These are phyloP conservation scores for Xanthia icteritia DNA, from an alignment of 2,888 invertebrate genomes.

Conservation along the genomic window DNA sequence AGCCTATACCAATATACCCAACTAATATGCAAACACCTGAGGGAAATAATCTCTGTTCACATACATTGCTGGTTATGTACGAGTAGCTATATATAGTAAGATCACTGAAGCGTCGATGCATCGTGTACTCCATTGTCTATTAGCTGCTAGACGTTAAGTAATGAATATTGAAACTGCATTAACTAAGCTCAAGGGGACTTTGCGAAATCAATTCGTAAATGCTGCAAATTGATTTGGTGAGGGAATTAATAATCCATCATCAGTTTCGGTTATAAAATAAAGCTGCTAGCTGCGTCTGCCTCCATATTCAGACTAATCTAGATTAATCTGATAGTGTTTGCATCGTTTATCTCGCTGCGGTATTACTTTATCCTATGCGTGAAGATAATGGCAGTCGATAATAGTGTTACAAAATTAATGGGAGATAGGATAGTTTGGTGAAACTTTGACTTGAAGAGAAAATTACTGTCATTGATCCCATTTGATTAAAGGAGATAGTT, in stretches of 20 bases:
- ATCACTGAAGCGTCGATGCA: conserved; percentile 56
- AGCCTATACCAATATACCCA: conserved; percentile 43
- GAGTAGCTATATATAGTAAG: conserved; percentile 18
- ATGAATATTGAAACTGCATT: conserved; percentile 71
- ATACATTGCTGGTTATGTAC: conserved; percentile 42
- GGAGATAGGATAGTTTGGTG: not conserved
- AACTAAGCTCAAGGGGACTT: conserved; percentile 60
- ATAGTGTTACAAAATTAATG: not conserved
- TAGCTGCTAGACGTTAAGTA: conserved; percentile 61
- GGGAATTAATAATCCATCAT: conserved; percentile 52
- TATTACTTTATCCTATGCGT: not conserved
- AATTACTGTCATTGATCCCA: not conserved
- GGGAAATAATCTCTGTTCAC: conserved; percentile 53
- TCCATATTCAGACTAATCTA: conserved; percentile 37
- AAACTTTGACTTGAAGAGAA: conserved; percentile 1
- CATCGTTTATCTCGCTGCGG: not conserved
- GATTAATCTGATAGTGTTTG: conserved; percentile 27
- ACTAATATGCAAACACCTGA: conserved; percentile 51
- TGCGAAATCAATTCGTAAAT: conserved; percentile 58
- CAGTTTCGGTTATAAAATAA: conserved; percentile 39
- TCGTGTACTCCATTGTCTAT: conserved; percentile 63
- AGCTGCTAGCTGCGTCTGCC: conserved; percentile 15
- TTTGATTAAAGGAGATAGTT: not conserved
- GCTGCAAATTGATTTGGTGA: conserved; percentile 58
- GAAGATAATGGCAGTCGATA: conserved; percentile 19